Evolutionary conservation across 2,797 vertebrate genomes (phyloP).

Genomic region (Tinamus major): DNA sequence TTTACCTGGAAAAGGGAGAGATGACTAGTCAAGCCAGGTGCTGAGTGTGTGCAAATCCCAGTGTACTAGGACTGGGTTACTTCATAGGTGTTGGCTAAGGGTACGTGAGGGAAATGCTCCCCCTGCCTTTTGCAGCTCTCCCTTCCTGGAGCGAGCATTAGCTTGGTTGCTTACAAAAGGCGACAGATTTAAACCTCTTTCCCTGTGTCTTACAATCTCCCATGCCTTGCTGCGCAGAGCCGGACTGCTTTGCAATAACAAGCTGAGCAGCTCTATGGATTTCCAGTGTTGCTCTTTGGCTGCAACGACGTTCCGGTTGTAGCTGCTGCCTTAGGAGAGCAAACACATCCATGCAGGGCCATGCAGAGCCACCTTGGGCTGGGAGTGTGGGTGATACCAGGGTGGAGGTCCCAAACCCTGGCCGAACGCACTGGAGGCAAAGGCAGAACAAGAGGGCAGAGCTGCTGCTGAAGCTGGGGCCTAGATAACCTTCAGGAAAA

Average conservation of each 20-base stretch:
- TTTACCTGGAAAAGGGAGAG: not conserved
- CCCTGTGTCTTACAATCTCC: not conserved
- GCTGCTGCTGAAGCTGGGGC: not conserved
- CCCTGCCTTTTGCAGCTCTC: not conserved
- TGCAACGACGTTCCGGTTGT: not conserved
- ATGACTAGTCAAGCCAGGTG: no score
- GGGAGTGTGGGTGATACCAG: not conserved
- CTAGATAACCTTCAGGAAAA: not conserved
- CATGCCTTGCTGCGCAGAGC: slow-evolving; percentile 21
- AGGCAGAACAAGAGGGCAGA: not conserved
- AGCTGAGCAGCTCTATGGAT: slow-evolving; percentile 15
- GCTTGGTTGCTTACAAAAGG: slow-evolving; percentile 7
- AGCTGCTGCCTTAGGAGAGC: slow-evolving; percentile 8
- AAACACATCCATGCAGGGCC: not conserved
- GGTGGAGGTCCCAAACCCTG: not conserved
- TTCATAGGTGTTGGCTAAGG: not conserved
- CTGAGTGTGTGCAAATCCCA: not conserved
- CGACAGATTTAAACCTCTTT: not conserved
- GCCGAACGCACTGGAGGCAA: not conserved
- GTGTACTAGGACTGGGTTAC: fast-evolving
- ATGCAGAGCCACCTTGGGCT: not conserved
- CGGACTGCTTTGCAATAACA: slow-evolving; percentile 22
- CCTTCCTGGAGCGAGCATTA: not conserved
- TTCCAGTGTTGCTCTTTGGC: slow-evolving; percentile 7
- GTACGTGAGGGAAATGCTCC: not conserved